Conservation (phyloP, 2,797 vertebrate species). For the Muscicapa comitata region DNA sequence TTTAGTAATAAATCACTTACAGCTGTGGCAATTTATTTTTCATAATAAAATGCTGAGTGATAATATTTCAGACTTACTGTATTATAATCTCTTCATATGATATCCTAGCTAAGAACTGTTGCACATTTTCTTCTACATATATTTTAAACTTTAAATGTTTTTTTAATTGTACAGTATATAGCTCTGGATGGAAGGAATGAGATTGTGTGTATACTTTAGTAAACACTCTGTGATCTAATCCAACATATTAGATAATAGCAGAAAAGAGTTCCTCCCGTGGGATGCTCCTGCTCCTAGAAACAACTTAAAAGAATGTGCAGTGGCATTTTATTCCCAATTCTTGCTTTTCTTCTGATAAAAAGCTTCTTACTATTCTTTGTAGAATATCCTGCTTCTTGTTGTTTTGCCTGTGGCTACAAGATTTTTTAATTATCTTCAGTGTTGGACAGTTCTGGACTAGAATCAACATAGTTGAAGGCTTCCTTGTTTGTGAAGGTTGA, state of each 20-base stretch:
- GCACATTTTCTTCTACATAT: neutral
- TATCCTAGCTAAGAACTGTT: neutral
- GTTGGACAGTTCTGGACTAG: conserved; percentile 88
- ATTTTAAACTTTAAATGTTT: neutral
- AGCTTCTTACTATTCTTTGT: conserved; percentile 9
- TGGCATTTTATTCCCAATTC: neutral
- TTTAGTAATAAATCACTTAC: neutral
- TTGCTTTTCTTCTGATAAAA: conserved; percentile 38
- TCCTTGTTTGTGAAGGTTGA: conserved; percentile 91
- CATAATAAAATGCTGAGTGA: neutral
- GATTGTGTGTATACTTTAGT: neutral
- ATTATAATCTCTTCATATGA: neutral
- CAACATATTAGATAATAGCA: conserved; percentile 5
- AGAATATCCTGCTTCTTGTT: neutral
- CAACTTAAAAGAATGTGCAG: conserved; percentile 39
- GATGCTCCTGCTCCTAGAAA: neutral
- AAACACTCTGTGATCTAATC: neutral
- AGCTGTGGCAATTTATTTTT: conserved; percentile 10
- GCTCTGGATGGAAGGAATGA: neutral
- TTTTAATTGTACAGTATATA: neutral
- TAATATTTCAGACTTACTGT: conserved; percentile 13
- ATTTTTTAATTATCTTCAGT: conserved; percentile 77
- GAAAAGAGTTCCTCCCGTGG: neutral
- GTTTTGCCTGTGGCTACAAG: neutral
- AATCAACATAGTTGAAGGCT: conserved; percentile 87